phyloP scores from a whole-genome alignment of 2,113 vertebrate species.

The Otolemur garnettii region DNA sequence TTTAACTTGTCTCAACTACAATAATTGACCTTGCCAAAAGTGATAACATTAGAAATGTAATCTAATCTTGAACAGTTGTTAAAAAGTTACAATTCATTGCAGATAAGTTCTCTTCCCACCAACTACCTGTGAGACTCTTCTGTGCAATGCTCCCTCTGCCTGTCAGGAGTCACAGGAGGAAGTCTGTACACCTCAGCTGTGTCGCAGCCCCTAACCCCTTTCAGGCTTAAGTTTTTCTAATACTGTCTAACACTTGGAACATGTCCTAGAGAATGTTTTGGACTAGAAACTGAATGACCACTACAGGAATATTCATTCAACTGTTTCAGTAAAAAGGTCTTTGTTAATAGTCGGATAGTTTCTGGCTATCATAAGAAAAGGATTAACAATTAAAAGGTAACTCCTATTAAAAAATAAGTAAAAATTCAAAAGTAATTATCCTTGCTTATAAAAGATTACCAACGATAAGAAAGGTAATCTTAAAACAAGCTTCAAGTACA shows the following conservation, averaged over 20 bases:
- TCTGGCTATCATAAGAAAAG: neutral
- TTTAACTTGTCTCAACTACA: constrained; percentile 35
- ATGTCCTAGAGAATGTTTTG: neutral
- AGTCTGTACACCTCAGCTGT: neutral
- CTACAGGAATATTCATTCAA: neutral
- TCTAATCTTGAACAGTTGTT: neutral
- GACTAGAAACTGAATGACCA: neutral
- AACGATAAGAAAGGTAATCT: neutral
- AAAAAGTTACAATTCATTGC: constrained; percentile 30
- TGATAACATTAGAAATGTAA: constrained; percentile 39
- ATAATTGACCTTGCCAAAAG: constrained; percentile 42
- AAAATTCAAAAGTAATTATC: constrained; percentile 15
- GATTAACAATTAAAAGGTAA: constrained; percentile 33
- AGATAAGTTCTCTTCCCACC: constrained; percentile 35
- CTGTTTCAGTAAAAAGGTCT: constrained; percentile 14
- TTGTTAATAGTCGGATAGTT: neutral
- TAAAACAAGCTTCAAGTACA: constrained; percentile 40
- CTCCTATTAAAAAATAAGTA: too few species aligned
- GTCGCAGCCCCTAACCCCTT: neutral
- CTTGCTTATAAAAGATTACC: neutral
- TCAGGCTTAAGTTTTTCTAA: neutral
- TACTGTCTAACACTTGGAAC: constrained; percentile 39
- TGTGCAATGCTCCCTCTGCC: neutral
- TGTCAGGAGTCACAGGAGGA: neutral
- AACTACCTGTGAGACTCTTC: neutral